phyloP scores from a whole-genome alignment of 1,140 invertebrate species.

The Microplitis mediator region DNA sequence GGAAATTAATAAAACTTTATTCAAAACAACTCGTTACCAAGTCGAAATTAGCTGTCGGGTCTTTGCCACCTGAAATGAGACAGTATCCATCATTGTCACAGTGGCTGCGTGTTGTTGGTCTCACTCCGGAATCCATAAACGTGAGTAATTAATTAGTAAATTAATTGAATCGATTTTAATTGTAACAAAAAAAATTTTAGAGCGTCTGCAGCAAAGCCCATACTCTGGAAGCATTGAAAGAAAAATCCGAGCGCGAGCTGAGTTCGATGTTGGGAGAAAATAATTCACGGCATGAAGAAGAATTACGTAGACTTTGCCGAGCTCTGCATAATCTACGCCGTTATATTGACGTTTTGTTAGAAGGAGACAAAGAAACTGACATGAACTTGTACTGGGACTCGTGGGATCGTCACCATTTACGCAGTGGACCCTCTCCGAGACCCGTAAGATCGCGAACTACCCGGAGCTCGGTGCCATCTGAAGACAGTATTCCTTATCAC shows the following conservation, averaged over 20 bases:
- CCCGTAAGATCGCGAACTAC: conserved; percentile 60
- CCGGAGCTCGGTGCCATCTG: conserved; percentile 67
- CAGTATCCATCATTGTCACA: conserved; percentile 79
- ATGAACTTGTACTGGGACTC: conserved; percentile 89
- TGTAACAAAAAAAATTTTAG: conserved; percentile 45
- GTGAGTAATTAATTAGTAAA: conserved; percentile 54
- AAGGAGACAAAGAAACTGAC: conserved; percentile 68
- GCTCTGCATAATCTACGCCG: conserved; percentile 85
- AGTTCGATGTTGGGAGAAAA: conserved; percentile 72
- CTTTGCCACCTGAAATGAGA: conserved; percentile 66
- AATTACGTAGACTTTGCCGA: conserved; percentile 76
- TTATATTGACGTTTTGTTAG: conserved; percentile 74
- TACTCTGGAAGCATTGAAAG: conserved; percentile 80
- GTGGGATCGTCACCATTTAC: conserved; percentile 74
- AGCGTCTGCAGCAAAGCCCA: conserved; percentile 65
- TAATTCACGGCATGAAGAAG: conserved; percentile 74
- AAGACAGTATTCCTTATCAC: conserved; percentile 62
- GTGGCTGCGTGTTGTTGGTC: conserved; percentile 90
- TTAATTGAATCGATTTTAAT: not conserved
- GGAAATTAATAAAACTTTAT: conserved; percentile 92
- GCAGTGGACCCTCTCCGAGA: conserved; percentile 67
- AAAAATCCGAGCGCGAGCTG: conserved; percentile 83
- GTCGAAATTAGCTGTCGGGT: conserved; percentile 69
- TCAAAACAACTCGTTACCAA: conserved; percentile 88
- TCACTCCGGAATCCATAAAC: conserved; percentile 73